Evolutionary conservation across 1,140 invertebrate species (phyloP), one percentile per base, ranked within the genome.

Genomic region (Oreohelix idahoensis): DNA sequence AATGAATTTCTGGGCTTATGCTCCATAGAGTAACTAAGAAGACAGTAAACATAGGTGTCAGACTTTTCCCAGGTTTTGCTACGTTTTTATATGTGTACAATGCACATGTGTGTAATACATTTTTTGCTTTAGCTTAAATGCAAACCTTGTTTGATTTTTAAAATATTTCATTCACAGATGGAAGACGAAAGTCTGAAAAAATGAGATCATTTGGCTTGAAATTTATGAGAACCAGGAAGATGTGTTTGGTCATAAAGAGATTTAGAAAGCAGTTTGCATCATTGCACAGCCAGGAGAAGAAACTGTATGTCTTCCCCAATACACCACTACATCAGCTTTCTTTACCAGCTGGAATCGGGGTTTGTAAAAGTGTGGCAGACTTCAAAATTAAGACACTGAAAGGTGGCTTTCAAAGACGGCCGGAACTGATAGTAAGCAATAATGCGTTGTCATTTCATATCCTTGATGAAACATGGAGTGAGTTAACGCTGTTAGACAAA

Each of bases 361-460:
- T 66, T 26, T 35, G 76, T 35, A 42, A 73, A 26, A 69, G 63
- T 29, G 4, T 85, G 20, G 70, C 35, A 36, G 70, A 81, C 13
- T 81, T 85, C 39, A 73, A 71, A 32, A 69, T 85, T 32, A 81
- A 69, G 63, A 78, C 49, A 63, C 15, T 85, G 5, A 71, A 45
- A 29, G 82, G 84, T 80, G 79, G 84, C 1, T 83, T 83, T 63
- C 71, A 76, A 45, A 39, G 84, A n/a, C 73, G 82, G 32, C 84
- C 84, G 20, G 84, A 85, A 63, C 49, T 83, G 39, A 69, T 83
- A 29, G 36, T 29, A 35, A 45, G 80, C 17, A 26, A 51, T 1
- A 23, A 26, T 69, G 0, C 8, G 45, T 29, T 15, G 17, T 32
- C 13, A 32, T 23, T 32, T 49, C 20, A 49, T 35, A 29, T 32